Conservation (phyloP, 2,113 vertebrate genomes). For the Malurus elegans region DNA sequence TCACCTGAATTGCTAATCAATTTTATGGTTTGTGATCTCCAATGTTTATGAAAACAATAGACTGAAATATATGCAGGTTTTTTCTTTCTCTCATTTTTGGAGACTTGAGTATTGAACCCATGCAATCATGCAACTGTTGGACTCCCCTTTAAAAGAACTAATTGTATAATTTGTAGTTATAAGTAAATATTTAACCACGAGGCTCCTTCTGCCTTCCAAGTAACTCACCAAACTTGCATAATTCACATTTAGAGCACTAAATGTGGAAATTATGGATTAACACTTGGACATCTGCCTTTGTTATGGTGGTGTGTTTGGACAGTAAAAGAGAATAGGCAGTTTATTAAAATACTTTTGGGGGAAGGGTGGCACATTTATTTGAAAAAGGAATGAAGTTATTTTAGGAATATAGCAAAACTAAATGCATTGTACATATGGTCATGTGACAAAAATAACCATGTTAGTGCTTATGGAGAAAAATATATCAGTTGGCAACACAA, state of each 20-base stretch:
- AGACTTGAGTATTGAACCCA: not conserved
- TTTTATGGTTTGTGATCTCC: not conserved
- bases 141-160: not conserved
- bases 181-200: not conserved
- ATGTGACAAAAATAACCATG: not conserved
- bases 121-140: not conserved
- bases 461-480: not conserved
- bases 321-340: not conserved
- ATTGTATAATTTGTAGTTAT: not conserved
- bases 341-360: not conserved
- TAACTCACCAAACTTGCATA: not conserved
- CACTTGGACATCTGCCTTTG: accelerated
- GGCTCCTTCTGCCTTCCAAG: not conserved
- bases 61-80: not conserved
- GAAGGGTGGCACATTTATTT: not conserved
- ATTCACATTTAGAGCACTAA: not conserved
- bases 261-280: not conserved
- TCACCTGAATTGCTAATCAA: not conserved
- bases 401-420: not conserved
- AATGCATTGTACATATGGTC: not conserved
- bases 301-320: not conserved
- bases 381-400: not conserved
- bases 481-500: not conserved
- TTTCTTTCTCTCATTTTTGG: not conserved
- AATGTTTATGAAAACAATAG: not conserved